Evolutionary conservation across 2,113 vertebrate genomes (phyloP), one percentile per base, ranked within the genome.

Genomic region (Lanius ludovicianus): DNA sequence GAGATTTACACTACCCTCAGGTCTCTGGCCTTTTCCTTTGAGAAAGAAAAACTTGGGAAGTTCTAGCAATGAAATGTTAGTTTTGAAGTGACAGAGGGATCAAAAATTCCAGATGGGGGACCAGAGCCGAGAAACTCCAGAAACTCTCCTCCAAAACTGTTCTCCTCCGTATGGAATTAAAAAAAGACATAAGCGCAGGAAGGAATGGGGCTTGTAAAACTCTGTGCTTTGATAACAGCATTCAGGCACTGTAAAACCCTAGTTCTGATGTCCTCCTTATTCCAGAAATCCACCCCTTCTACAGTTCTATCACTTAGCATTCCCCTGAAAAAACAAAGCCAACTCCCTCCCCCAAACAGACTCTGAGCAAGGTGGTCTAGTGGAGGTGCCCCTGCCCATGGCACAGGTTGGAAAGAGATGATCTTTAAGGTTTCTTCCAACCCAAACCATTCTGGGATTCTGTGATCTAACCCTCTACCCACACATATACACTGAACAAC

Each of bases 131-230:
- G 25, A 75, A 74, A 70, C 2, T 23, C 50, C 44, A 77, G 22
- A 74, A 71, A 68, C 2, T 24, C 1, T 0, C 19, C 14, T 35
- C 52, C 27, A 50, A 62, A 71, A 39, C 20, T 0, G 1, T 4
- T 21, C n/a, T 41, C 19, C 24, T 41, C 50, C 16, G 19, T 1
- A 19, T 0, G 1, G 60, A 73, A 70, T 46, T 42, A 3, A 6
- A 47, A 63, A 60, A 70, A 47, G 3, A 10, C 2, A 19, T 1
- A 62, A 39, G 14, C 33, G 24, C 2, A 5, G 69, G 49, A 59
- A 87, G 35, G 35, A 69, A 33, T 0, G 44, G 6, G 13, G 19
- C 19, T 52, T 69, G 41, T 52, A 60, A 63, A 87, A 41, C 1
- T 2, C 56, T 16, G 7, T 21, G 21, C 41, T 41, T 65, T 46